Evolutionary conservation across 2,113 vertebrate species (phyloP).

Genomic region (Bubalus kerabau): DNA sequence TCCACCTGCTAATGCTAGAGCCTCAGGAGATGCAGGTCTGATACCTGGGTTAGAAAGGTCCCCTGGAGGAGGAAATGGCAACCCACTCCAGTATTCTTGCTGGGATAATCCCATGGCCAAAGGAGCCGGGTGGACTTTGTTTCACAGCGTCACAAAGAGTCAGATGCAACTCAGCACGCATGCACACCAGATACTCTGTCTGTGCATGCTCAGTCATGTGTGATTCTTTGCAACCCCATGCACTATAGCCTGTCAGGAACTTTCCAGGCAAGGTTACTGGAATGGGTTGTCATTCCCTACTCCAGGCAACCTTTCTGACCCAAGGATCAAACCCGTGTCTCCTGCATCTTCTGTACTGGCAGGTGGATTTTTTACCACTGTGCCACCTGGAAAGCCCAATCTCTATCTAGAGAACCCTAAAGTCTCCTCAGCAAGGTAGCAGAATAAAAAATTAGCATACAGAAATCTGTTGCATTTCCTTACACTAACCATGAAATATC

Average conservation of each 20-base stretch:
- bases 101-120: not conserved
- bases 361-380: not conserved
- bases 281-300: not conserved
- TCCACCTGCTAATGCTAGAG: not conserved
- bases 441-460: not conserved
- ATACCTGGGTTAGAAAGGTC: not conserved
- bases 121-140: accelerated
- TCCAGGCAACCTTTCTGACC: not conserved
- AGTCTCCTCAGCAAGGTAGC: not conserved
- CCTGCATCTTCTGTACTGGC: not conserved
- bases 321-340: not conserved
- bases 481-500: not conserved
- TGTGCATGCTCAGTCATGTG: not conserved
- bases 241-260: not conserved
- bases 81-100: not conserved
- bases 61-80: not conserved
- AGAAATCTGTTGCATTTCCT: not conserved
- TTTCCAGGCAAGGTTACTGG: not conserved
- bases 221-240: not conserved
- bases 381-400: not conserved
- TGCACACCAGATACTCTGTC: not conserved
- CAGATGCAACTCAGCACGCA: not conserved
- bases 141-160: not conserved
- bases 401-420: not conserved
- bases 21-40: not conserved